Evolutionary conservation across 2,797 vertebrate genomes (phyloP).

Genomic region (Microhierax caerulescens): DNA sequence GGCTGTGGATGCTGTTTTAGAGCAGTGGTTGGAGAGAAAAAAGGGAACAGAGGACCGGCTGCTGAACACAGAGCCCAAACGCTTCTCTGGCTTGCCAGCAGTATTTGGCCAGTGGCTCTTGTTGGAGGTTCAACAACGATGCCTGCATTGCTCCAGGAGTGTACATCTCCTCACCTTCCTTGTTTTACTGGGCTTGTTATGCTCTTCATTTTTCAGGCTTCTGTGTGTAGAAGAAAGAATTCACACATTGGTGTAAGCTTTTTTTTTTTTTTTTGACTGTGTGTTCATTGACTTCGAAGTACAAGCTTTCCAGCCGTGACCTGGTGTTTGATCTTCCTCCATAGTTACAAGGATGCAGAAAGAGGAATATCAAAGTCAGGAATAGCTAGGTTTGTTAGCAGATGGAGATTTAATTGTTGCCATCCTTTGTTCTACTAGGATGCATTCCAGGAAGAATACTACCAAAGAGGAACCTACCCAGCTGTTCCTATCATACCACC

Average conservation of each 20-base stretch:
- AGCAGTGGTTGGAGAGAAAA: neutral
- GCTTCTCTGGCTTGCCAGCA: neutral
- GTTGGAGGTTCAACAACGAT: neutral
- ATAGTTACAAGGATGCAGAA: neutral
- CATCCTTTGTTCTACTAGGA: conserved; percentile 78
- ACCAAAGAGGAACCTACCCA: conserved; percentile 83
- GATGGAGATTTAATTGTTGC: neutral
- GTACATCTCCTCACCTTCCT: neutral
- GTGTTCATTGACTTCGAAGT: neutral
- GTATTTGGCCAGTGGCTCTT: neutral
- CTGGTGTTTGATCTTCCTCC: neutral
- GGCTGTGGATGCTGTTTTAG: neutral
- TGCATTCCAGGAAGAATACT: conserved; percentile 88
- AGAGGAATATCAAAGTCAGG: neutral
- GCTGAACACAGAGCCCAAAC: neutral
- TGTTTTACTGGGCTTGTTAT: neutral
- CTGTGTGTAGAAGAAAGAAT: neutral
- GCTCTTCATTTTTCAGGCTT: neutral
- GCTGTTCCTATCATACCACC: conserved; percentile 74
- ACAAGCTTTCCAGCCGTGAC: neutral
- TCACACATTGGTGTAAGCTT: neutral
- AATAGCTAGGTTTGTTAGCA: neutral
- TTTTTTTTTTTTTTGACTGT: neutral
- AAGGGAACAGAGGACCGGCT: neutral
- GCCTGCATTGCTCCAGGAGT: neutral